phyloP scores from a whole-genome alignment of 2,888 invertebrate genomes.

The Automeris io region DNA sequence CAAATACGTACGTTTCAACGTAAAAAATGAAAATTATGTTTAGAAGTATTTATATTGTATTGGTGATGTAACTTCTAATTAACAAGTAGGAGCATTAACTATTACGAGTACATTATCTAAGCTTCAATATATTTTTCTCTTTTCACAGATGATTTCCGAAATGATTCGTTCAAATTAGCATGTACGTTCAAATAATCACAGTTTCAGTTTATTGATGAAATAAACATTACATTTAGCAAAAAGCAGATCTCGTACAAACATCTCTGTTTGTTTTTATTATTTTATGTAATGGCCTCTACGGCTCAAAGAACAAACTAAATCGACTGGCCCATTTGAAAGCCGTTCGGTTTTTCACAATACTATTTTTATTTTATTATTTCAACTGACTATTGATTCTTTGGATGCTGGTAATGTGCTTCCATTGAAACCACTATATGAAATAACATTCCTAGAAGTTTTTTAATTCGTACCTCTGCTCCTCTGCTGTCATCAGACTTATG shows the following conservation, averaged over 20 bases:
- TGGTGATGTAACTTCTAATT: no score
- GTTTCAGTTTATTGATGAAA: constrained; percentile 18
- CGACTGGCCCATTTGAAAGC: constrained; percentile 18
- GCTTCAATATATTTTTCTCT: background rate
- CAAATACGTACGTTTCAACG: no score
- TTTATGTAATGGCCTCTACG: constrained; percentile 17
- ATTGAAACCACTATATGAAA: no score
- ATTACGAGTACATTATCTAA: background rate
- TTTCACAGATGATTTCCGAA: constrained; percentile 2
- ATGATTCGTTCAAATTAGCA: constrained; percentile 8
- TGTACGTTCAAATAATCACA: constrained; percentile 21
- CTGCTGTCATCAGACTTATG: constrained; percentile 13
- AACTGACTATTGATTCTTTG: no score
- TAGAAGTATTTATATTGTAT: no score
- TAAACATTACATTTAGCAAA: constrained; percentile 22
- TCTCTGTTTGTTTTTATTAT: constrained; percentile 20
- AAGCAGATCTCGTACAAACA: constrained; percentile 16
- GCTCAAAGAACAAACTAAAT: constrained; percentile 13
- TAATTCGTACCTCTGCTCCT: background rate
- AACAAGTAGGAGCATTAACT: no score
- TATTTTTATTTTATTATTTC: background rate
- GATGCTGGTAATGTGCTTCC: no score
- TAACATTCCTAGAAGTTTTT: no score
- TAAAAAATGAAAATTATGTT: no score
- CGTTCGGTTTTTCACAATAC: constrained; percentile 5